Conservation (phyloP, 2,113 vertebrate species). For the Pomatostomus ruficeps region DNA sequence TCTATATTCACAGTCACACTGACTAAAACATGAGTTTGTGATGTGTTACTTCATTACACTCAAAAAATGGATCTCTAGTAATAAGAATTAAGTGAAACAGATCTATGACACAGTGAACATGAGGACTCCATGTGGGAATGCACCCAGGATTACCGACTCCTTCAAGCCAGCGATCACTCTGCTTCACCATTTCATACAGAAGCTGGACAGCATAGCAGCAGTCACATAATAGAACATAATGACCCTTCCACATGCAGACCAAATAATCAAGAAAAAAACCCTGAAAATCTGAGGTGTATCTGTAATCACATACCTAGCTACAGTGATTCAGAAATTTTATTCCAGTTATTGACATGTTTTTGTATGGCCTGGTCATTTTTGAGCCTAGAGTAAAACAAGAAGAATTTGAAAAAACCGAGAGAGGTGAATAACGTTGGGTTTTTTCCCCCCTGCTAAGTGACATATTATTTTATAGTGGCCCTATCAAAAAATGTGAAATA, state of each 20-base stretch:
- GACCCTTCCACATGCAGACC: not conserved
- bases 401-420: not conserved
- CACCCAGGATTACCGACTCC: not conserved
- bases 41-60: constrained; percentile 44
- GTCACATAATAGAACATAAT: not conserved
- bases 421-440: not conserved
- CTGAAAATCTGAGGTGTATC: not conserved
- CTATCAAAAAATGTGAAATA: not conserved
- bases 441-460: fast-evolving
- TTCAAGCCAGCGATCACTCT: not conserved
- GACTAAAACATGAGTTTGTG: constrained; percentile 60
- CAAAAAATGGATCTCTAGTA: constrained; percentile 21
- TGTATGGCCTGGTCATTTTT: not conserved
- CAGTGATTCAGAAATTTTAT: not conserved
- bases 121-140: not conserved
- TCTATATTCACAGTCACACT: constrained; percentile 50
- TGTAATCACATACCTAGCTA: not conserved
- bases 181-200: not conserved
- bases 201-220: not conserved
- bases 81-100: constrained; percentile 20
- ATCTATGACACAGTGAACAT: not conserved
- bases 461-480: not conserved
- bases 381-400: not conserved
- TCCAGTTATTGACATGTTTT: not conserved
- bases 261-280: not conserved